These are phyloP conservation scores for Lypha dubia DNA, from an alignment of 2,888 invertebrate species.

Conservation along the genomic window DNA sequence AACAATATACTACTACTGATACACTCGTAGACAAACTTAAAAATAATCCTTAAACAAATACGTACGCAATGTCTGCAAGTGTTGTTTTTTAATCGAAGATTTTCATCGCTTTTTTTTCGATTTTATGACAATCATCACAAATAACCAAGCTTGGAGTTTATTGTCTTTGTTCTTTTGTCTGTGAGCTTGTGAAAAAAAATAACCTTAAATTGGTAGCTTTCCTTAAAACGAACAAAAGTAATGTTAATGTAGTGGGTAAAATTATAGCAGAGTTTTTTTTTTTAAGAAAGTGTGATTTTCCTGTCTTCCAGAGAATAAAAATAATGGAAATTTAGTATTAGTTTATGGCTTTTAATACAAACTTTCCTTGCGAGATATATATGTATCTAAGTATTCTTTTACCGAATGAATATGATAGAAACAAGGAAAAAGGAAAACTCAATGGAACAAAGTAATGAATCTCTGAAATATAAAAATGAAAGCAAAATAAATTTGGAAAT, in stretches of 20 bases:
- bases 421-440: too few relatives aligned
- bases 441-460: too few relatives aligned
- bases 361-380: too few relatives aligned
- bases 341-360: too few relatives aligned
- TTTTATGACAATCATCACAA: slow-evolving; percentile 67
- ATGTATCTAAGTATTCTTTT: too few relatives aligned
- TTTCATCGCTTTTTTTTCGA: slow-evolving; percentile 10
- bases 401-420: too few relatives aligned
- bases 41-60: slow-evolving; percentile 62
- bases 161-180: not conserved
- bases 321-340: too few relatives aligned
- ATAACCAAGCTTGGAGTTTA: slow-evolving; percentile 46
- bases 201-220: slow-evolving; percentile 6
- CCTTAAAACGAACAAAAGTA: not conserved
- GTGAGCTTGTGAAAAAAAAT: not conserved
- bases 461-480: too few relatives aligned
- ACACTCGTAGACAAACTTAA: slow-evolving; percentile 47
- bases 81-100: slow-evolving; percentile 20
- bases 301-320: too few relatives aligned
- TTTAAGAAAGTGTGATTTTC: too few relatives aligned
- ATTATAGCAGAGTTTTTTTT: slow-evolving; percentile 1
- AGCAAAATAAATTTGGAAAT: too few relatives aligned
- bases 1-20: not conserved
- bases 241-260: not conserved
- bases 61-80: slow-evolving; percentile 46